Conservation (phyloP, 2,888 invertebrate species). For the Cerceris rybyensis region DNA sequence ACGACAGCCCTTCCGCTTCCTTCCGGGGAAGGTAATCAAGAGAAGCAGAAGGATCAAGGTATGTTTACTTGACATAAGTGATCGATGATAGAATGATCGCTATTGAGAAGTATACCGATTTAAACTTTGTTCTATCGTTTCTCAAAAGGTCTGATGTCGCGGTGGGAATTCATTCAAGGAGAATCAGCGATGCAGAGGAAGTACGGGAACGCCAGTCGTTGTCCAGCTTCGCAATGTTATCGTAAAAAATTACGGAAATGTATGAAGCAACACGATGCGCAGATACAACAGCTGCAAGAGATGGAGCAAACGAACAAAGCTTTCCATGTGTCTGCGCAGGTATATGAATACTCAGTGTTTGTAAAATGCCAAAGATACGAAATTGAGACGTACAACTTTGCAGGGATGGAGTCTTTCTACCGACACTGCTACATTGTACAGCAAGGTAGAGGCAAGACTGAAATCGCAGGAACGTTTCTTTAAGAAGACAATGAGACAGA, state of each 20-base stretch:
- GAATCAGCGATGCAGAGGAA: conserved; percentile 85
- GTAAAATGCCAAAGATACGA: neutral
- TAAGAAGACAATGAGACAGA: conserved; percentile 85
- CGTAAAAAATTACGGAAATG: conserved; percentile 89
- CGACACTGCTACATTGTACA: conserved; percentile 81
- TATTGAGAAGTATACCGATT: neutral
- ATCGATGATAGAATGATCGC: neutral
- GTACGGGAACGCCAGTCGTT: conserved; percentile 76
- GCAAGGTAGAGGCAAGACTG: conserved; percentile 82
- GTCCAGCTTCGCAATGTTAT: conserved; percentile 83
- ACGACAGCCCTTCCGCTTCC: conserved; percentile 72
- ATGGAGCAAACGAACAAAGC: conserved; percentile 87
- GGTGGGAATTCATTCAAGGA: conserved; percentile 96
- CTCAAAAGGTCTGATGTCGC: conserved; percentile 81
- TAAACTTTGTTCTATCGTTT: conserved; percentile 1
- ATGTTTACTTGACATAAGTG: conserved; percentile 10
- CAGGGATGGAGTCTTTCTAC: conserved; percentile 81
- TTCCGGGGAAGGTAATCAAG: conserved; percentile 74
- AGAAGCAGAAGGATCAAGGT: conserved; percentile 80
- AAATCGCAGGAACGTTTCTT: conserved; percentile 84
- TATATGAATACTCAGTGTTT: conserved; percentile 66
- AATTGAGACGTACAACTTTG: conserved; percentile 11
- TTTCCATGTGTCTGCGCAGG: conserved; percentile 84
- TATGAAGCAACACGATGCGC: conserved; percentile 85
- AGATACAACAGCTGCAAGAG: conserved; percentile 85